These are phyloP conservation scores for Umimayanthus chanpuru DNA, from an alignment of 92 coral and sea anemone genomes.

Conservation along the genomic window DNA sequence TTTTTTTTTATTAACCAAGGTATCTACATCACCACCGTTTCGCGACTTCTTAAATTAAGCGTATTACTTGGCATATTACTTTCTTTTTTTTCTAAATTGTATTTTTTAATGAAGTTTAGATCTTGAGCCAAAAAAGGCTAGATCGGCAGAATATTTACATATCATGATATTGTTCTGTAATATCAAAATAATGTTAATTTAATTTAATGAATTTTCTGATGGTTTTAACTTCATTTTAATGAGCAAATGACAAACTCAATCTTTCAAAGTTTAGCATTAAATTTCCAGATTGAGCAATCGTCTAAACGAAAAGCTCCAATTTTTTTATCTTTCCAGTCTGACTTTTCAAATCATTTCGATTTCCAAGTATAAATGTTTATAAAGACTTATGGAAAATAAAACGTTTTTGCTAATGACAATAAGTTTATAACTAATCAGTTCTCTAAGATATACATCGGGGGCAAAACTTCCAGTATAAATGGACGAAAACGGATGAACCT, in stretches of 20 bases:
- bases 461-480: too few species aligned
- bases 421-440: background rate
- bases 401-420: background rate
- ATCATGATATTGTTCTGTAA: background rate
- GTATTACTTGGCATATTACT: background rate
- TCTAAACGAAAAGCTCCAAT: too few species aligned
- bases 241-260: background rate
- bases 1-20: background rate
- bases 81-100: background rate
- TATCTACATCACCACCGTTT: background rate
- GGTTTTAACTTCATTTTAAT: background rate
- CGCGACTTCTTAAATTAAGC: background rate
- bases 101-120: too few species aligned
- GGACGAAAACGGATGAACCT: too few species aligned
- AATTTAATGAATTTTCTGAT: background rate
- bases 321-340: too few species aligned
- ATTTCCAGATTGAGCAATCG: background rate
- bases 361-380: too few species aligned
- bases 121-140: background rate
- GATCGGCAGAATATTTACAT: slow-evolving; percentile 7
- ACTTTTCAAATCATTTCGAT: too few species aligned
- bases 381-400: too few species aligned
- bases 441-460: too few species aligned
- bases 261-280: background rate
- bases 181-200: background rate